These are phyloP conservation scores for Platichthys stellatus DNA, from an alignment of 2,113 vertebrate species.

Conservation along the genomic window DNA sequence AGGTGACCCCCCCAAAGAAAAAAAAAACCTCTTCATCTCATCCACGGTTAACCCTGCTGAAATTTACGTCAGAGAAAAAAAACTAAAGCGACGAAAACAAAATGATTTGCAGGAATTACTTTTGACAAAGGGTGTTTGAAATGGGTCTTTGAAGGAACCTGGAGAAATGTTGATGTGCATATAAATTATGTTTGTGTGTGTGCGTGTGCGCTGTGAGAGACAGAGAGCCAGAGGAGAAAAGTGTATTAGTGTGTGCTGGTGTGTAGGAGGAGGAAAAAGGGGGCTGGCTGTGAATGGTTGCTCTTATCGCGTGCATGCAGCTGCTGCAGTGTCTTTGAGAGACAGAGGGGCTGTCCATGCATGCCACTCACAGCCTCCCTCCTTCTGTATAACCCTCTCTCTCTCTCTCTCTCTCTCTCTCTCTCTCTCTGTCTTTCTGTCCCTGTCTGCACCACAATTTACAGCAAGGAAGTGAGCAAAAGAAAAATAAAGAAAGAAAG, in stretches of 20 bases:
- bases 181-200: conserved; percentile 16
- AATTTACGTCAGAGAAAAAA: conserved; percentile 36
- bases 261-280: conserved; percentile 69
- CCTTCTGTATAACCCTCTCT: conserved; percentile 34
- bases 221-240: conserved; percentile 26
- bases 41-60: conserved; percentile 40
- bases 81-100: neutral
- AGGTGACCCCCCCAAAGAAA: conserved; percentile 17
- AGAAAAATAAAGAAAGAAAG: neutral
- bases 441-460: conserved; percentile 54
- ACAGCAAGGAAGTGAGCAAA: conserved; percentile 46
- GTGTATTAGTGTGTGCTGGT: conserved; percentile 44
- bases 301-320: conserved; percentile 82
- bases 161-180: conserved; percentile 50
- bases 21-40: conserved; percentile 17
- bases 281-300: conserved; percentile 76
- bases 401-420: conserved; percentile 40
- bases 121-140: conserved; percentile 59
- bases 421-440: conserved; percentile 37
- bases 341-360: conserved; percentile 77
- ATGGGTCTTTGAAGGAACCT: conserved; percentile 50
- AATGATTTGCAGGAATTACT: conserved; percentile 45
- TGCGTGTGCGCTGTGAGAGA: neutral
- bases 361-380: conserved; percentile 72
- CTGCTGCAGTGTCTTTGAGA: conserved; percentile 81